phyloP scores from a whole-genome alignment of 2,797 vertebrate genomes.

The Eremophila alpestris region DNA sequence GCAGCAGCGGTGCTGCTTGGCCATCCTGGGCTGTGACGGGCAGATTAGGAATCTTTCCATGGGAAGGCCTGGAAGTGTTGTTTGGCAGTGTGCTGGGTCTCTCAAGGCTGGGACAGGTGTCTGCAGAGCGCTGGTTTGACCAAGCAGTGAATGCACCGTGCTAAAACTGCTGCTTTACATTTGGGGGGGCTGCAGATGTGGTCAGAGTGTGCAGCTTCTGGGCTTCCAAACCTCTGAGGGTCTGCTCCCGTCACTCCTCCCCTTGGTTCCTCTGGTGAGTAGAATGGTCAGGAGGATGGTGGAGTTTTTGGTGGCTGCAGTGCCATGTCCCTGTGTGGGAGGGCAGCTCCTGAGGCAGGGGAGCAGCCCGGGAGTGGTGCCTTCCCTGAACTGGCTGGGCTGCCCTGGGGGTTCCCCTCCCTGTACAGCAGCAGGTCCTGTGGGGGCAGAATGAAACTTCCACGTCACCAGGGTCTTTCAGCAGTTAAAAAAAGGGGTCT shows the following conservation, averaged over 20 bases:
- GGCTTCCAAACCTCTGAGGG: rapidly evolving
- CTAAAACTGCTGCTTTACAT: not conserved
- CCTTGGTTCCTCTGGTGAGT: not conserved
- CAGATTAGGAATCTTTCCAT: not conserved
- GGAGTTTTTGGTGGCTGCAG: not conserved
- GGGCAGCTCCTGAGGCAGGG: not conserved
- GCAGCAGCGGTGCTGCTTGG: not conserved
- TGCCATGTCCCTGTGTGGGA: rapidly evolving
- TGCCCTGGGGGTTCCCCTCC: not conserved
- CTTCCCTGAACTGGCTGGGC: not conserved
- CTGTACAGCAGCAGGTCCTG: rapidly evolving
- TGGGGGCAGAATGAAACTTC: not conserved
- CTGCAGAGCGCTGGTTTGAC: rapidly evolving
- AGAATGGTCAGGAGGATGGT: not conserved
- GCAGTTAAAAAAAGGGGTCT: not conserved
- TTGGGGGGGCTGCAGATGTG: rapidly evolving
- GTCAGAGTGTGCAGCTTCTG: not conserved
- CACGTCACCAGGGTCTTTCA: rapidly evolving
- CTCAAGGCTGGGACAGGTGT: not conserved
- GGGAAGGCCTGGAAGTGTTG: not conserved
- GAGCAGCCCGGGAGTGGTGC: not conserved
- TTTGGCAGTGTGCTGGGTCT: rapidly evolving
- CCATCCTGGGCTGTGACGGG: rapidly evolving
- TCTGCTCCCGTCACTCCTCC: rapidly evolving
- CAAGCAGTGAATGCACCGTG: rapidly evolving